phyloP scores from a whole-genome alignment of 1,140 invertebrate species.

The Drosophila tsacasi region DNA sequence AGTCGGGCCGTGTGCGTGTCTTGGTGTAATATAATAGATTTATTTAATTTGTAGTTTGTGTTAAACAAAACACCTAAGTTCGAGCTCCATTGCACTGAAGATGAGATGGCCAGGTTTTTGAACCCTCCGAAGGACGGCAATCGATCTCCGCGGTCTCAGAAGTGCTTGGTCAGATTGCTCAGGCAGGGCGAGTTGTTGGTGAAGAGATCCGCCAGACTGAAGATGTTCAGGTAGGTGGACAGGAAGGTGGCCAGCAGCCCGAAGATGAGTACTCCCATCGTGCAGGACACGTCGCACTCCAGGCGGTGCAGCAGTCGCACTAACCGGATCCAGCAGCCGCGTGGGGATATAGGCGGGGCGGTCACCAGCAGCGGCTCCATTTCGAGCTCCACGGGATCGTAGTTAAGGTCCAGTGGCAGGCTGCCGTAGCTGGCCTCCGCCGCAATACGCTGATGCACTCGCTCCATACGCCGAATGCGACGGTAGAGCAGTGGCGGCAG shows the following conservation, averaged over 20 bases:
- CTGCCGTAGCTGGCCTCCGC: slow-evolving; percentile 80
- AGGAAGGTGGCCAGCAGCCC: slow-evolving; percentile 77
- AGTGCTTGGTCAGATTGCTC: slow-evolving; percentile 63
- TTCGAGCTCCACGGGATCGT: slow-evolving; percentile 71
- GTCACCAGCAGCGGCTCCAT: slow-evolving; percentile 65
- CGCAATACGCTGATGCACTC: slow-evolving; percentile 68
- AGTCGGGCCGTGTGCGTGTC: slow-evolving; percentile 47
- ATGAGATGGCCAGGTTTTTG: slow-evolving; percentile 55
- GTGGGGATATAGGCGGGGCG: slow-evolving; percentile 30
- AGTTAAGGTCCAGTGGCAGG: slow-evolving; percentile 75
- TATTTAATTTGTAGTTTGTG: slow-evolving; percentile 76
- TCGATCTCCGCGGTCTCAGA: slow-evolving; percentile 22
- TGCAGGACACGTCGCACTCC: slow-evolving; percentile 72
- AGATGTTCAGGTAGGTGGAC: slow-evolving; percentile 79
- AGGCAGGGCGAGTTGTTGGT: slow-evolving; percentile 78
- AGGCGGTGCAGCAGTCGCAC: slow-evolving; percentile 58
- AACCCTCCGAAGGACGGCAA: slow-evolving; percentile 65
- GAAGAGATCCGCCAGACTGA: slow-evolving; percentile 69
- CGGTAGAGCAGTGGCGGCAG: slow-evolving; percentile 93
- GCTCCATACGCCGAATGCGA: slow-evolving; percentile 86
- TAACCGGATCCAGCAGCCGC: slow-evolving; percentile 60
- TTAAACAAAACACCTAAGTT: slow-evolving; percentile 70
- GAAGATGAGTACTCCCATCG: slow-evolving; percentile 76
- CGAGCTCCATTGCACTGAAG: slow-evolving; percentile 50
- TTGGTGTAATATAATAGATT: slow-evolving; percentile 68